A percentile compares a stretch with the other conserved stretches of the same genome.
These are phyloP conservation scores for Pogonomyrmex barbatus DNA, from an alignment of 1,140 invertebrate genomes.

Conservation along the genomic window DNA sequence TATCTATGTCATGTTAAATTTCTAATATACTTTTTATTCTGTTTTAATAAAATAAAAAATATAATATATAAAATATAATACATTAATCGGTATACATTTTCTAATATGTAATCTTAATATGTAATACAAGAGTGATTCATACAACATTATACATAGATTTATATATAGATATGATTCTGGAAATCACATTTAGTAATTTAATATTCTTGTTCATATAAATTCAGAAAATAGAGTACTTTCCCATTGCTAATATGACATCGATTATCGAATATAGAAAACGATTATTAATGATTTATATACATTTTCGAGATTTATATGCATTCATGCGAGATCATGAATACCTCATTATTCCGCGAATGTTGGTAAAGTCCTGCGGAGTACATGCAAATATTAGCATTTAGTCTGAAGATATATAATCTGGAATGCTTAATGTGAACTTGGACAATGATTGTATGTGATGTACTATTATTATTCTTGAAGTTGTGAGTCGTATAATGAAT, in stretches of 20 bases:
- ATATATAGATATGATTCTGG: background rate
- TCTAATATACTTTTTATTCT: background rate
- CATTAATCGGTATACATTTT: background rate
- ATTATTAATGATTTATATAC: conserved; percentile 21
- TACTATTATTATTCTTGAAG: background rate
- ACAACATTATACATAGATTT: background rate
- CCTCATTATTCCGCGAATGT: conserved; percentile 29
- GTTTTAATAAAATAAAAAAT: background rate
- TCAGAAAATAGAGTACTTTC: conserved; percentile 23
- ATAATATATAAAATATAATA: background rate
- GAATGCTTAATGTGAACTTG: background rate
- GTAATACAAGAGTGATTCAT: background rate
- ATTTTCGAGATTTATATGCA: background rate
- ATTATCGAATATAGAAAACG: background rate
- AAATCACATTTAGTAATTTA: background rate
- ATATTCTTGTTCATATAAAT: background rate
- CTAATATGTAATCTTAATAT: background rate
- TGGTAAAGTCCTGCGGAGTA: conserved; percentile 33
- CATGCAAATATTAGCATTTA: conserved; percentile 29
- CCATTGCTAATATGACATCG: background rate
- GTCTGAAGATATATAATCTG: background rate
- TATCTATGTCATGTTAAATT: background rate
- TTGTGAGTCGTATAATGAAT: background rate
- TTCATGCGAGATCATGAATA: conserved; percentile 32
- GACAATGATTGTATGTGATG: background rate